Percentiles rank a stretch among this genome's conserved stretches.
phyloP scores from a whole-genome alignment of 2,113 vertebrate species.

The Gulo gulo region DNA sequence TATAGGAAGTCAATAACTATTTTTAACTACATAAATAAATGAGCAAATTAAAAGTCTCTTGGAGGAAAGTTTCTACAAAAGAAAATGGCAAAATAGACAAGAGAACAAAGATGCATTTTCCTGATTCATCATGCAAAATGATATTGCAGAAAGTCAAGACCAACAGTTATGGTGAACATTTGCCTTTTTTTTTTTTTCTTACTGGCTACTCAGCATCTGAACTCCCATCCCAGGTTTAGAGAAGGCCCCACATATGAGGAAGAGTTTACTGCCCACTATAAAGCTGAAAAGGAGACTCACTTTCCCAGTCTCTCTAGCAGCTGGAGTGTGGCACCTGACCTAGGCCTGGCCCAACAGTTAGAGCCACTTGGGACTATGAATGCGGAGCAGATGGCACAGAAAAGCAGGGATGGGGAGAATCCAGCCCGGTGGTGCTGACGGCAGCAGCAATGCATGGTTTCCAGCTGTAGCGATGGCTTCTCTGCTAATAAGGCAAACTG shows the following conservation, averaged over 20 bases:
- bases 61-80: not conserved
- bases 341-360: not conserved
- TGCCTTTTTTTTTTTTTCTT: not conserved
- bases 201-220: not conserved
- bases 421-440: not conserved
- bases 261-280: not conserved
- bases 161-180: not conserved
- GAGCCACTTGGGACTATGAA: not conserved
- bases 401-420: not conserved
- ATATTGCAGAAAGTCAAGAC: not conserved
- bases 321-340: not conserved
- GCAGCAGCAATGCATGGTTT: fast-evolving
- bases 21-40: not conserved
- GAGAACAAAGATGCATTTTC: not conserved
- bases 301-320: not conserved
- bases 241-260: not conserved
- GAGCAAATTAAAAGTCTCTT: not conserved
- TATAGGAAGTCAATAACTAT: not conserved
- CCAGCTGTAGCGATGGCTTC: not conserved
- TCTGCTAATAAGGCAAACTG: not conserved
- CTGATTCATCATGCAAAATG: not conserved
- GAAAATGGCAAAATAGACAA: not conserved
- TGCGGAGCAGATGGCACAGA: not conserved
- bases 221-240: not conserved
- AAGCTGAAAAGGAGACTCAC: not conserved